A percentile compares a stretch with the other conserved stretches of the same genome.
Evolutionary conservation across 2,888 invertebrate species (phyloP).

Genomic region (Drosophila lacicola): DNA sequence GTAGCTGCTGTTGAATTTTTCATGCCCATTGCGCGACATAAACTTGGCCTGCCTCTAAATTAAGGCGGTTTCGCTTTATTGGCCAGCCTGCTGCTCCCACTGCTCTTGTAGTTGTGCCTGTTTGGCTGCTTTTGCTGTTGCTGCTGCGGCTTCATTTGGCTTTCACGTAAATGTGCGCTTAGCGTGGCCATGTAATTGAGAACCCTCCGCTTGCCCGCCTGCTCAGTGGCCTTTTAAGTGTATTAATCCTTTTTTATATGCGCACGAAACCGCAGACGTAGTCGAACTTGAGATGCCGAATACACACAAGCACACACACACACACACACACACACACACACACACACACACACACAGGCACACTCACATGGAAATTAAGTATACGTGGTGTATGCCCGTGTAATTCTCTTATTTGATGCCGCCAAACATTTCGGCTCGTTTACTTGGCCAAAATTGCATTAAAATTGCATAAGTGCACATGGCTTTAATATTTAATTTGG

Average conservation of each 20-base stretch:
- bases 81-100: conserved; percentile 48
- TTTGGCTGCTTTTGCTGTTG: conserved; percentile 27
- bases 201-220: conserved; percentile 26
- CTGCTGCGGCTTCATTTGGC: conserved; percentile 72
- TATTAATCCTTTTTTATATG: conserved; percentile 81
- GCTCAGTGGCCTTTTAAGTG: conserved; percentile 64
- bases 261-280: conserved; percentile 48
- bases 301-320: conserved; percentile 13
- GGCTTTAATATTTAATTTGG: conserved; percentile 82
- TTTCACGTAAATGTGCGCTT: conserved; percentile 80
- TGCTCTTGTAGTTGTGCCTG: conserved; percentile 26
- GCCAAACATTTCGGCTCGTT: conserved; percentile 60
- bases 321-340: conserved; percentile 14
- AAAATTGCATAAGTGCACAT: conserved; percentile 82
- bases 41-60: conserved; percentile 72
- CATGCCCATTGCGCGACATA: conserved; percentile 74
- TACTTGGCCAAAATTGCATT: conserved; percentile 80
- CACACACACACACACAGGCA: conserved; percentile 14
- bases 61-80: conserved; percentile 70
- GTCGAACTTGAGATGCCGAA: conserved; percentile 31
- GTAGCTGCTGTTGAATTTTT: conserved; percentile 71
- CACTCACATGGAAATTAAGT: conserved; percentile 60
- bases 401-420: conserved; percentile 66
- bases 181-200: conserved; percentile 73
- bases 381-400: conserved; percentile 58